Evolutionary conservation across 2,888 invertebrate genomes (phyloP), one percentile per base, ranked within the genome.

Genomic region (Congeria kusceri): DNA sequence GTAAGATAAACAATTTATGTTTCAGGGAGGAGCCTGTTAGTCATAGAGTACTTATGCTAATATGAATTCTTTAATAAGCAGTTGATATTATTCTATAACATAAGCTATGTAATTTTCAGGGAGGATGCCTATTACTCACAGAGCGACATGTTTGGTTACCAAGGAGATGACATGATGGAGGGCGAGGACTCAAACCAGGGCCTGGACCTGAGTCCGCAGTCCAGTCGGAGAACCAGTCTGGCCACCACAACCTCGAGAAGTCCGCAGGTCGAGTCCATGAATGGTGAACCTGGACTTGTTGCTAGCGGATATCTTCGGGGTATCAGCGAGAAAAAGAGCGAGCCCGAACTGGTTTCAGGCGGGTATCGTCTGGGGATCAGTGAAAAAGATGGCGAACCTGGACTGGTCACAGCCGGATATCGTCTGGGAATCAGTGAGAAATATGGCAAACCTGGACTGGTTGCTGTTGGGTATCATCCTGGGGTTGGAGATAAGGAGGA

Each of bases 121-220:
- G 65, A 65, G n/a, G 53, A 53, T 7, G 13, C n/a, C 18, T 29
- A 32, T 20, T 65, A 65, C 53, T 29, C 65, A n/a, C 29, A 53
- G 28, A 47, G 32, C n/a, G 53, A 69, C 39, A 39, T 53, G 11
- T 28, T 68, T 46, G 64, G n/a, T 47, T 68, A 64, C 27, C 77
- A 58, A 11, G 64, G 59, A n/a, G 62, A 67, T n/a, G 59, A 46
- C 27, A 44, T 58, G 23, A 70, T 39, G 23, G 44, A 68, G 29
- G 75, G 75, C 57, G 76, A 71, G 53, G 68, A 68, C 65, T 53
- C 53, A 53, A 69, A 53, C 58, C 81, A 81, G 39, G 77, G 81
- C 15, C 72, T 78, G 20, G 82, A 82, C 68, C 72, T 77, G 68
- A 78, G 82, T 62, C 78, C 78, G 9, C 44, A 65, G 27, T 39